Conservation (phyloP, 1,140 invertebrate genomes). For the Ylistrum balloti region DNA sequence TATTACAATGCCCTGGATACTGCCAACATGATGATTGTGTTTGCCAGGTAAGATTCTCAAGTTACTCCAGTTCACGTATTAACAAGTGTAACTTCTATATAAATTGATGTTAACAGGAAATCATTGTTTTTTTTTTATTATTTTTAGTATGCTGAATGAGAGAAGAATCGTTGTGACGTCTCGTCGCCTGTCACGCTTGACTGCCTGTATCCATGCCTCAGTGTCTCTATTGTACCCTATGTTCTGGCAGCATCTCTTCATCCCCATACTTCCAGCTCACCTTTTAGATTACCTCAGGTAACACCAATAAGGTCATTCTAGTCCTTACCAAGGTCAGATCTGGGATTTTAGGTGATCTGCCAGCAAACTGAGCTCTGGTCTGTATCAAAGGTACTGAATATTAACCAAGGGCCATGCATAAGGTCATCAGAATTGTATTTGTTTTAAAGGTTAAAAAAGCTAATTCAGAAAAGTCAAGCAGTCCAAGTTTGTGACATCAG, state of each 20-base stretch:
- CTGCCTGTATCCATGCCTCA: slow-evolving; percentile 96
- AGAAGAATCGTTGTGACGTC: slow-evolving; percentile 95
- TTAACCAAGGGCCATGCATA: too few relatives aligned
- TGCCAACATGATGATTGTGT: slow-evolving; percentile 96
- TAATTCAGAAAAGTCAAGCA: too few relatives aligned
- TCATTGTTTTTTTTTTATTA: slow-evolving; percentile 40
- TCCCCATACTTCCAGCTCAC: slow-evolving; percentile 93
- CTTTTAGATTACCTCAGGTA: slow-evolving; percentile 92
- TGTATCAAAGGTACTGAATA: too few relatives aligned
- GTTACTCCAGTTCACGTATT: too few relatives aligned
- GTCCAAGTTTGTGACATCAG: too few relatives aligned
- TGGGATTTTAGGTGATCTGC: too few relatives aligned
- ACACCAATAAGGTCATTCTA: slow-evolving; percentile 65
- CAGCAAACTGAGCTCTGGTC: too few relatives aligned
- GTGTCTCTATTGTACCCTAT: slow-evolving; percentile 97
- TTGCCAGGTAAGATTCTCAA: slow-evolving; percentile 86
- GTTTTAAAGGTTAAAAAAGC: too few relatives aligned
- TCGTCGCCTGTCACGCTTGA: slow-evolving; percentile 91
- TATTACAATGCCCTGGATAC: slow-evolving; percentile 97
- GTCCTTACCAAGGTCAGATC: neutral
- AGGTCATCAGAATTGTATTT: too few relatives aligned
- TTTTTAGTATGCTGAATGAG: slow-evolving; percentile 93
- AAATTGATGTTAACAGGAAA: neutral
- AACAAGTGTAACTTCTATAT: too few relatives aligned
- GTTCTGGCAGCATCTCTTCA: slow-evolving; percentile 98